Conservation (phyloP, 2,797 vertebrate species). For the Carcharodon carcharias region DNA sequence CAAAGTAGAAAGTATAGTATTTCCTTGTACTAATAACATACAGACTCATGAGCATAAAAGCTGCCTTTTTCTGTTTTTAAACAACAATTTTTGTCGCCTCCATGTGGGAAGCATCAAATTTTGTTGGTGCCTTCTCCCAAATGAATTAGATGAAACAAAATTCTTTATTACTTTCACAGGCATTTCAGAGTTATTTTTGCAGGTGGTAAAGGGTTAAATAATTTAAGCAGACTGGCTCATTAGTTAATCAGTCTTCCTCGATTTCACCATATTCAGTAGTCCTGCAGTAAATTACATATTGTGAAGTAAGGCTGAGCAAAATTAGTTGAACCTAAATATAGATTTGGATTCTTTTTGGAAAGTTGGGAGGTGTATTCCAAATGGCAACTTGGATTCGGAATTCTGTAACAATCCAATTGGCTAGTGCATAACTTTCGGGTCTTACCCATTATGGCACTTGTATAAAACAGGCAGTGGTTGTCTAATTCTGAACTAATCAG, state of each 20-base stretch:
- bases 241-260: no score
- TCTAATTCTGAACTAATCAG: background rate
- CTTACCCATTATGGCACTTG: background rate
- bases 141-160: background rate
- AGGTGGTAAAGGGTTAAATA: background rate
- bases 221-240: background rate
- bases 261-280: background rate
- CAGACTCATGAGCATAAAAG: background rate
- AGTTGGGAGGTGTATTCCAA: background rate
- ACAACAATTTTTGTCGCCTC: background rate
- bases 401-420: background rate
- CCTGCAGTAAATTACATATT: background rate
- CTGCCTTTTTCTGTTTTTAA: background rate
- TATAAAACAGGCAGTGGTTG: background rate
- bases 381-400: background rate
- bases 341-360: slow-evolving; percentile 14
- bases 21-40: background rate
- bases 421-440: background rate
- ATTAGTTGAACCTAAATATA: slow-evolving; percentile 12
- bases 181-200: background rate
- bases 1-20: background rate
- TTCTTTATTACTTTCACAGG: background rate
- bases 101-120: background rate
- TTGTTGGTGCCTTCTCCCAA: background rate
- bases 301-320: background rate